These are phyloP conservation scores for Heliothis peltigera DNA, from an alignment of 2,888 invertebrate species.

Conservation along the genomic window DNA sequence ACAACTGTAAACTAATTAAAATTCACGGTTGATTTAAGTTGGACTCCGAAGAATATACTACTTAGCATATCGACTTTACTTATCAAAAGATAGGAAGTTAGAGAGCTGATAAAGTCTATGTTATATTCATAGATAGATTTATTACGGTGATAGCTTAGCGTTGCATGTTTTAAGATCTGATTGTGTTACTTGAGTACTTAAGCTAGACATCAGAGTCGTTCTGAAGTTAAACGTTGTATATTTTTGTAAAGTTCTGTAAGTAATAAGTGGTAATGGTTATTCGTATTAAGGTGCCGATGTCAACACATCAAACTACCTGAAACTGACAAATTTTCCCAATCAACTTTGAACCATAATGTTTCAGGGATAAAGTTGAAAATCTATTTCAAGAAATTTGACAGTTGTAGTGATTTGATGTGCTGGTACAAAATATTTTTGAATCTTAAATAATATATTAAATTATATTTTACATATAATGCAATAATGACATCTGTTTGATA, in stretches of 20 bases:
- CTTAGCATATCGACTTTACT: slow-evolving; percentile 27
- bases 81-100: slow-evolving; percentile 36
- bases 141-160: slow-evolving; percentile 24
- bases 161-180: slow-evolving; percentile 47
- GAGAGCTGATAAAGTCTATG: slow-evolving; percentile 37
- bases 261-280: no score
- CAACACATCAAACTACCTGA: no score
- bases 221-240: slow-evolving; percentile 12
- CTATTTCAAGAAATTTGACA: no score
- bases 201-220: slow-evolving; percentile 3
- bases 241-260: neutral
- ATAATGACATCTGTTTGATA: no score
- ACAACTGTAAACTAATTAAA: slow-evolving; percentile 15
- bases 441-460: no score
- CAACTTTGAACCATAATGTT: no score
- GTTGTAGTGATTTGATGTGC: no score
- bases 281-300: no score
- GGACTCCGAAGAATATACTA: slow-evolving; percentile 1
- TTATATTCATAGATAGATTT: slow-evolving; percentile 48
- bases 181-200: slow-evolving; percentile 33
- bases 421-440: no score
- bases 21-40: slow-evolving; percentile 11
- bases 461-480: no score
- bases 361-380: no score
- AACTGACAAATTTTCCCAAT: no score